A percentile compares a stretch with the other conserved stretches of the same genome.
These are phyloP conservation scores for Lepidothrix coronata DNA, from an alignment of 2,113 vertebrate species.

Conservation along the genomic window DNA sequence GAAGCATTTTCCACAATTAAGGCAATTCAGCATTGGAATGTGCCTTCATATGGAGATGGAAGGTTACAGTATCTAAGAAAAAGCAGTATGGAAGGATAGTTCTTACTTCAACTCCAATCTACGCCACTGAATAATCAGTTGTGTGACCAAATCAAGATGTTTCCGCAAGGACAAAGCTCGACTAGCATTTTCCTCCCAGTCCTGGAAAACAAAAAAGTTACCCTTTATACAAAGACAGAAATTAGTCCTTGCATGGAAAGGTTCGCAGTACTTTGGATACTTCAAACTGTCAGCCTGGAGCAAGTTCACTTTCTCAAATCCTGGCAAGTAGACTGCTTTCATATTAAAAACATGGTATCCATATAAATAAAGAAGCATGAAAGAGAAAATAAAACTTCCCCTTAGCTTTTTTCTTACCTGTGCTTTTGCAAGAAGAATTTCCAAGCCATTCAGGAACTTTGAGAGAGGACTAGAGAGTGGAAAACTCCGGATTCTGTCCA, in stretches of 20 bases:
- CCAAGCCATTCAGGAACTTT: slow-evolving; percentile 94
- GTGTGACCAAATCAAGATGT: slow-evolving; percentile 87
- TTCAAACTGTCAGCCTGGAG: neutral
- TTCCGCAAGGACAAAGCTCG: slow-evolving; percentile 84
- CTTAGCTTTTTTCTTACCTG: slow-evolving; percentile 77
- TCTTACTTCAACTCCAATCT: slow-evolving; percentile 91
- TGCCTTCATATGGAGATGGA: fast-evolving
- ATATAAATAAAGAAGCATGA: neutral
- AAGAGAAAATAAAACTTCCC: neutral
- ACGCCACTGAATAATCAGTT: slow-evolving; percentile 93
- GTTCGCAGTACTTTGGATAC: neutral
- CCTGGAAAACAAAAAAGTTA: slow-evolving; percentile 69
- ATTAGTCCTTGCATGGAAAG: neutral
- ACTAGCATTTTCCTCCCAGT: slow-evolving; percentile 95
- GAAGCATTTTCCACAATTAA: neutral
- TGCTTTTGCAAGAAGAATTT: slow-evolving; percentile 92
- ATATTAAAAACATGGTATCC: neutral
- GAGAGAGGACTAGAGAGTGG: slow-evolving; percentile 90
- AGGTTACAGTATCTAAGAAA: neutral
- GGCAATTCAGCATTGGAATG: neutral
- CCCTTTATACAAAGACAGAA: neutral
- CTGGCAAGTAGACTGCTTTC: neutral
- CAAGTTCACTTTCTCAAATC: neutral
- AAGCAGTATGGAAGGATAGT: neutral
- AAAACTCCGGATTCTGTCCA: slow-evolving; percentile 88